Evolutionary conservation across 2,113 vertebrate genomes (phyloP), one percentile per base, ranked within the genome.

Genomic region (human (Homo sapiens)): DNA sequence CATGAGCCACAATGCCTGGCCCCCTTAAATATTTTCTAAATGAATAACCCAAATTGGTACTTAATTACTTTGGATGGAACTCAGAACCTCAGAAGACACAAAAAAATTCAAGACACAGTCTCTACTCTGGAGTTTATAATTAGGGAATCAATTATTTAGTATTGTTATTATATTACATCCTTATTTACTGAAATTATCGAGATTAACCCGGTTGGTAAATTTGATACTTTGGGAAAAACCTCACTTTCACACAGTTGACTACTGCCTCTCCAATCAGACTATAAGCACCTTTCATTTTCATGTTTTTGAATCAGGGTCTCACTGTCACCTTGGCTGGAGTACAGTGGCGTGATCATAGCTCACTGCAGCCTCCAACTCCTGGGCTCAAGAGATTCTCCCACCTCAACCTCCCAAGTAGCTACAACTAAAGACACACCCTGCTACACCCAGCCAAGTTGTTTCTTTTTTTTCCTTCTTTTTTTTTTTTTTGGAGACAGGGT

Each of bases 11-110:
- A 25, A 30, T 64, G 61, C 57, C 57, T 57, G 57, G 57, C 22
- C 20, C 22, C 57, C 8, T 57, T 57, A 57, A 57, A 57, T 57
- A 57, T 83, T 89, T 92, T 73, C 89, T 89, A 40, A 89, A 92
- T 32, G 20, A 84, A 87, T 78, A 97, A 95, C 32, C 16, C 50
- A 90, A 95, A 90, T 12, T 48, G 64, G 50, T 32, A 95, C 52
- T 25, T 16, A 90, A 22, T 32, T 90, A 75, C 35, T 88, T 20
- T 50, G 43, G 25, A 76, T 27, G 52, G 14, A 85, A 94, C 17
- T 55, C 27, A 86, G 35, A 81, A 86, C n/a, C 61, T 84, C 10
- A 82, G 40, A 79, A 95, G 38, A 93, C 57, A 95, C 48, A 91
- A 93, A 87, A 66, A 81, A 86, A 81, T 3, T 55, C 9, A 81